A percentile compares a stretch with the other conserved stretches of the same genome.
Evolutionary conservation across 2,113 vertebrate species (phyloP).

Genomic region (Antigone vipio): DNA sequence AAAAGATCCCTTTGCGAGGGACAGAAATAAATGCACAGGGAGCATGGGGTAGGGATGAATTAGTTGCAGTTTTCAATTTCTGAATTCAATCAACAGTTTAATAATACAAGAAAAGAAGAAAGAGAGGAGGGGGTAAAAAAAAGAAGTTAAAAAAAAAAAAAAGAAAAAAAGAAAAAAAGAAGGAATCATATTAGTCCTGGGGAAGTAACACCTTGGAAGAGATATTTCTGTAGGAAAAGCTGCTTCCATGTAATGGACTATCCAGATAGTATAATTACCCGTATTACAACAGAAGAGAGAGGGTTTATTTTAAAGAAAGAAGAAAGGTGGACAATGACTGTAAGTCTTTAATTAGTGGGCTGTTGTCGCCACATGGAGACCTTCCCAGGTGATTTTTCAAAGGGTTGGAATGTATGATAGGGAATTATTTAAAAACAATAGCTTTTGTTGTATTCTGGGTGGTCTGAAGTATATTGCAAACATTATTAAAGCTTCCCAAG

Average conservation of each 20-base stretch:
- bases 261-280: not conserved
- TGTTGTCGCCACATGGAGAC: not conserved
- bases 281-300: not conserved
- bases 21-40: not conserved
- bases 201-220: not conserved
- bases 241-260: not conserved
- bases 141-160: too few species aligned
- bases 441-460: not conserved
- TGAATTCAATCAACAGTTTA: not conserved
- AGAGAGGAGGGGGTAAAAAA: too few species aligned
- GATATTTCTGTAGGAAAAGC: not conserved
- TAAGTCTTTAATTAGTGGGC: not conserved
- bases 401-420: not conserved
- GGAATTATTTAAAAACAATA: not conserved
- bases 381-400: not conserved
- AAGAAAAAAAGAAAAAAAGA: too few species aligned
- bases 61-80: not conserved
- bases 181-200: accelerated
- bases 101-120: not conserved
- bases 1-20: not conserved
- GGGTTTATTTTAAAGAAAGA: not conserved
- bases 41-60: not conserved
- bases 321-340: not conserved
- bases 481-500: not conserved
- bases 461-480: not conserved